Evolutionary conservation across 2,113 vertebrate species (phyloP).

Genomic region (Tupaia tana): DNA sequence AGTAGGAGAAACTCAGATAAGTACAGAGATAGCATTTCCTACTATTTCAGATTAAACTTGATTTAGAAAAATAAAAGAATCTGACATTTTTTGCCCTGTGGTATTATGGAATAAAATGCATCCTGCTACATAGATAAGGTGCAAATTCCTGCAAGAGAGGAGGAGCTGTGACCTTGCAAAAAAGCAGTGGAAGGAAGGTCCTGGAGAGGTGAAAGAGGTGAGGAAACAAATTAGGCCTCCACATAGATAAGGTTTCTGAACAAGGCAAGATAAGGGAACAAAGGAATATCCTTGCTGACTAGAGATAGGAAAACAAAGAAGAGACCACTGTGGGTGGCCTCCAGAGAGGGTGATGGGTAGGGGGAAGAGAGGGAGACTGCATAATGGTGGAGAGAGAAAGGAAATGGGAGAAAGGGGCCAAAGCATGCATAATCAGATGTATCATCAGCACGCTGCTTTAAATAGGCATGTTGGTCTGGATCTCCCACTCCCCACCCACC

Average conservation of each 20-base stretch:
- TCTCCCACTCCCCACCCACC: background rate
- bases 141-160: background rate
- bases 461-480: background rate
- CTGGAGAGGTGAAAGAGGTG: constrained; percentile 36
- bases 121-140: constrained; percentile 45
- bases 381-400: fast-evolving
- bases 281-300: constrained; percentile 57
- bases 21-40: constrained; percentile 24
- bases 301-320: constrained; percentile 65
- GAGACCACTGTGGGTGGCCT: constrained; percentile 13
- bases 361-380: background rate
- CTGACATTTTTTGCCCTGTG: background rate
- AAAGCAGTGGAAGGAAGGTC: constrained; percentile 41
- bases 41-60: constrained; percentile 20
- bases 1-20: background rate
- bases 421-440: background rate
- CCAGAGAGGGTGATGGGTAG: background rate
- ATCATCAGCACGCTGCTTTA: background rate
- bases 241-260: constrained; percentile 67
- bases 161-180: constrained; percentile 58
- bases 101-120: constrained; percentile 49
- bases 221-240: constrained; percentile 63
- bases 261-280: constrained; percentile 74
- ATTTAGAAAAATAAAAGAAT: constrained; percentile 49
- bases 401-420: background rate